Percentiles rank a stretch among this genome's conserved stretches.
Evolutionary conservation across 92 coral and sea anemone species (phyloP).

Genomic region (Metridium senile): DNA sequence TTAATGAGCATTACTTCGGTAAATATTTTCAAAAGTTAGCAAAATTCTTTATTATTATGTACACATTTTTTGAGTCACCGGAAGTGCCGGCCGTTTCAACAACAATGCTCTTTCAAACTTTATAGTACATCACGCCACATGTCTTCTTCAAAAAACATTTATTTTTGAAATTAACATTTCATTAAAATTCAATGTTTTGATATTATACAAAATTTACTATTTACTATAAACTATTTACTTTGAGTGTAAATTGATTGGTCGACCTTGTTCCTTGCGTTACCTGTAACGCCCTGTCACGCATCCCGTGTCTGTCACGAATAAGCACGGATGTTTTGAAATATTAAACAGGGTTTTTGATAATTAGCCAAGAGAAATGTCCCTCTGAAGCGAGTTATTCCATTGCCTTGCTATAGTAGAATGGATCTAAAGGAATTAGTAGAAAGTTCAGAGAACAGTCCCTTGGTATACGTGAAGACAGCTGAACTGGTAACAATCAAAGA

Average conservation of each 20-base stretch:
- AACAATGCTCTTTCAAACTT: too few relatives aligned
- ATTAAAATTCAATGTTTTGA: not conserved
- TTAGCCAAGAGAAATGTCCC: not conserved
- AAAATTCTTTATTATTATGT: too few relatives aligned
- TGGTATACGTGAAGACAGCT: conserved; percentile 28
- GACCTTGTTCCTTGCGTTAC: conserved; percentile 1
- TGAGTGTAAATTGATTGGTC: not conserved
- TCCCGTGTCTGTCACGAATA: not conserved
- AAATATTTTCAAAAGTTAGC: too few relatives aligned
- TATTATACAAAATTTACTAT: too few relatives aligned
- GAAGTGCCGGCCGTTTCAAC: not conserved
- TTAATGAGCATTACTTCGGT: too few relatives aligned
- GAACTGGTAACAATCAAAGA: conserved; percentile 46
- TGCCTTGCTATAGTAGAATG: not conserved
- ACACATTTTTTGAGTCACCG: not conserved
- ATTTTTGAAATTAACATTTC: too few relatives aligned
- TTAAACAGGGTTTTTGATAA: not conserved
- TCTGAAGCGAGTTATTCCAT: not conserved
- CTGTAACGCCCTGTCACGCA: not conserved
- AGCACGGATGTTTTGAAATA: not conserved
- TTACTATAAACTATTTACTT: not conserved
- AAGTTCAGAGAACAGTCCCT: conserved; percentile 2
- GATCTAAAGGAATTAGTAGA: conserved; percentile 17
- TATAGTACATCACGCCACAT: too few relatives aligned
- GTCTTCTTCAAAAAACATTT: not conserved